Evolutionary conservation across 35 echinoderm and acorn worm genomes (phyloP), one percentile per base, ranked within the genome.

Genomic region (Heliocidaris tuberculata): DNA sequence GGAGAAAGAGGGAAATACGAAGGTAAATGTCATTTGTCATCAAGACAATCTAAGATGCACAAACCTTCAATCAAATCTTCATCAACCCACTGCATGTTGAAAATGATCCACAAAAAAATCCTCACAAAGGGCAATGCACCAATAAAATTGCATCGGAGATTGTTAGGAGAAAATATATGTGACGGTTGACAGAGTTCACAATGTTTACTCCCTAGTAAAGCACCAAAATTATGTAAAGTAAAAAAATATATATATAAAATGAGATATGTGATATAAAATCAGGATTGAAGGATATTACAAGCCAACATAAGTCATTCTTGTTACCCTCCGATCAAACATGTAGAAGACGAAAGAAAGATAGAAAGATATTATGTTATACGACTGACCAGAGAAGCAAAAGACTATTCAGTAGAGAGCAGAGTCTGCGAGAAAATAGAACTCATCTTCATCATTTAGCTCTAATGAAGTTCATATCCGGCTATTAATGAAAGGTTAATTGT

Each of bases 31-130:
- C 87, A 89, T 89, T 89, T 89, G 87, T 89, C 87, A 89, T 89
- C 87, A 89, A 42, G 65, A 89, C 87, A 89, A 89, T 89, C 21
- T 48, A 47, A 48, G 87, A 89, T 47, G 87, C 87, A 48, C 87
- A 47, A 89, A 17, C 87, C 87, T 89, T 42, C 87, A 89, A 89
- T 89, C 87, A 89, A 89, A 89, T n/a, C 47, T 89, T 89, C 87
- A 89, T 89, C 87, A 89, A 89, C 15, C 12, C 87, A 47, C 87
- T 30, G 87, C 7, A 4, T 42, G 47, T 13, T 32, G 87, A 89
- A 42, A 30, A 35, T 4, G 8, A 24, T 29, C 65, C 65, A 78
- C 27, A 24, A 78, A 78, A 78, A 78, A 19, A 78, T 89, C 87
- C 31, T 87, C 11, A 8, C 11, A 19, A 42, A 47, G 47, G 87